Percentiles rank a stretch among this genome's conserved stretches.
These are phyloP conservation scores for Trematomus bernacchii DNA, from an alignment of 2,797 vertebrate species.

Conservation along the genomic window DNA sequence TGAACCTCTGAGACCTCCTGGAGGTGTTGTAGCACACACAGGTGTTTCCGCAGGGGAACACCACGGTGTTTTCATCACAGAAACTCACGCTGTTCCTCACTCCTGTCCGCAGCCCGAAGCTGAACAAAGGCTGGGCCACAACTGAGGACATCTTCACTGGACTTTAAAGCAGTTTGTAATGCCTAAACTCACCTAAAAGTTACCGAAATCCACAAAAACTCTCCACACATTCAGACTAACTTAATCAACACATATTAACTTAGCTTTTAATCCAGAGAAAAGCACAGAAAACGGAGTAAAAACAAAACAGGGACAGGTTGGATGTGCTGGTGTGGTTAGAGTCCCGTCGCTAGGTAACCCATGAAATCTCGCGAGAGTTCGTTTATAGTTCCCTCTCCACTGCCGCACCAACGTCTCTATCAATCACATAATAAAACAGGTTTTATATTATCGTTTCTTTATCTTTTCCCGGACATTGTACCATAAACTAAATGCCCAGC, in stretches of 20 bases:
- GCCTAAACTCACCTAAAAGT: rapidly evolving
- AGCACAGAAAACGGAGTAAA: no score
- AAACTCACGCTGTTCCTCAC: conserved; percentile 91
- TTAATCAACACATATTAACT: rapidly evolving
- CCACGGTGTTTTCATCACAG: conserved; percentile 90
- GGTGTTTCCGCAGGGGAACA: conserved; percentile 91
- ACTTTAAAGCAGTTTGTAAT: neutral
- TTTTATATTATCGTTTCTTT: neutral
- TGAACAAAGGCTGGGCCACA: conserved; percentile 83
- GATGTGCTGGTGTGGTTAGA: neutral
- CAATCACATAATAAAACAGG: neutral
- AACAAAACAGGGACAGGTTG: rapidly evolving
- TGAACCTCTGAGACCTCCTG: conserved; percentile 89
- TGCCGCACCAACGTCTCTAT: neutral
- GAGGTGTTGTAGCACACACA: conserved; percentile 90
- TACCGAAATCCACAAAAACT: rapidly evolving
- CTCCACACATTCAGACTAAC: no score
- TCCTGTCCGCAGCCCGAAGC: conserved; percentile 88
- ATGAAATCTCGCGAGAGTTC: conserved; percentile 34
- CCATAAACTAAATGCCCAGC: neutral
- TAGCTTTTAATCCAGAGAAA: neutral
- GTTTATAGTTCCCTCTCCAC: neutral
- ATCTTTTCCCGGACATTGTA: neutral
- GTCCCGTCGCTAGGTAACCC: conserved; percentile 65
- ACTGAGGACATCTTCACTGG: conserved; percentile 76